A percentile compares a stretch with the other conserved stretches of the same genome.
phyloP scores from a whole-genome alignment of 2,797 vertebrate genomes.

The Squalus acanthias region DNA sequence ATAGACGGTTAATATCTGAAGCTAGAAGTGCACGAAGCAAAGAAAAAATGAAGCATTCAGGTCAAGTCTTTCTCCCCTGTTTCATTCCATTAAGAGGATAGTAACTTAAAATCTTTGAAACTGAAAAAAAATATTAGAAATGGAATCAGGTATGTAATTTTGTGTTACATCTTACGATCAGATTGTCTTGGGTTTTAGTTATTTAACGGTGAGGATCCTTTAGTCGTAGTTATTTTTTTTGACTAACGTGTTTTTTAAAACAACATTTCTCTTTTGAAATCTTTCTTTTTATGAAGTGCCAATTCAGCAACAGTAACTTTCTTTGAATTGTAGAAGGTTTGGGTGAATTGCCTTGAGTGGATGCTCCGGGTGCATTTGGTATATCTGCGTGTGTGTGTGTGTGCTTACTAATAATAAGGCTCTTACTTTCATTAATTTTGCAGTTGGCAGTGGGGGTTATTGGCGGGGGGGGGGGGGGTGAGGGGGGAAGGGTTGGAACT shows the following conservation, averaged over 20 bases:
- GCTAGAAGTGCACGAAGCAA: constrained; percentile 36
- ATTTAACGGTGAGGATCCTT: background rate
- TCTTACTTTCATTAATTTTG: constrained; percentile 16
- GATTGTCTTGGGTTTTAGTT: background rate
- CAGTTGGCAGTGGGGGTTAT: background rate
- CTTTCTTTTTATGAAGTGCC: background rate
- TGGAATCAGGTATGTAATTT: constrained; percentile 42
- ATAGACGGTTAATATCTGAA: constrained; percentile 59
- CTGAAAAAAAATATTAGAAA: constrained; percentile 4
- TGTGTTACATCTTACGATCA: background rate
- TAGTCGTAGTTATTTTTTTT: background rate
- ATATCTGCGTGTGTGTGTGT: background rate
- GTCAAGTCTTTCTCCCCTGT: constrained; percentile 46
- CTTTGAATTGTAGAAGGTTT: constrained; percentile 8
- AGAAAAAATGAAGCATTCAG: constrained; percentile 52
- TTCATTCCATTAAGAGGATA: constrained; percentile 32
- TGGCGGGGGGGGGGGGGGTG: background rate
- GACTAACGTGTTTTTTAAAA: background rate
- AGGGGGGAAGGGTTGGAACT: background rate
- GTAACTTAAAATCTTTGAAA: constrained; percentile 31
- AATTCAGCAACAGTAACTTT: constrained; percentile 23
- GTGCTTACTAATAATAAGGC: background rate
- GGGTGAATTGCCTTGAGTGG: background rate
- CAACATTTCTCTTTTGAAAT: background rate
- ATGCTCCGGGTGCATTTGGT: background rate